phyloP scores from a whole-genome alignment of 2,113 vertebrate genomes.

The Tupaia tana region DNA sequence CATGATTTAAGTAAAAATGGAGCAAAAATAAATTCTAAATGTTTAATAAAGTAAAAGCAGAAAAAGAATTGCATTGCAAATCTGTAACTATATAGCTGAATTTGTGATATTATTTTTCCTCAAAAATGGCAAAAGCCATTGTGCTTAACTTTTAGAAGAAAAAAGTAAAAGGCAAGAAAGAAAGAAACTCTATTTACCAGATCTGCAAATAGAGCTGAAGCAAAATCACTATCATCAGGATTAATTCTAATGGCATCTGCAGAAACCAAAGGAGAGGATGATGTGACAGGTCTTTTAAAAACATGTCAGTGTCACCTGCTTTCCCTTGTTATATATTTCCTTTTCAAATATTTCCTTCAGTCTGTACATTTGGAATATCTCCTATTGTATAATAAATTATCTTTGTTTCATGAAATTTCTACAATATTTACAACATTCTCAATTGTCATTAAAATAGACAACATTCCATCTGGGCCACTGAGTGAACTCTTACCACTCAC shows the following conservation, averaged over 20 bases:
- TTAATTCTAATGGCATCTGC: slow-evolving; percentile 42
- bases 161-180: neutral
- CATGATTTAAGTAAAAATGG: neutral
- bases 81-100: neutral
- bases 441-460: slow-evolving; percentile 15
- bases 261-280: slow-evolving; percentile 35
- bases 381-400: slow-evolving; percentile 31
- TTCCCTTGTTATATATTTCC: slow-evolving; percentile 52
- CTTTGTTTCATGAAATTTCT: slow-evolving; percentile 47
- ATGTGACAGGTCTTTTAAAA: slow-evolving; percentile 8
- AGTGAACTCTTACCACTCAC: neutral
- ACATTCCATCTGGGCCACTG: neutral
- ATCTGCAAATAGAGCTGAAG: slow-evolving; percentile 22
- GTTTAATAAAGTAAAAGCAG: neutral
- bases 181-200: slow-evolving; percentile 39
- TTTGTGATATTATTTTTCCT: neutral
- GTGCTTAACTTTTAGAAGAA: neutral
- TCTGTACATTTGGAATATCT: slow-evolving; percentile 23
- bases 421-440: neutral
- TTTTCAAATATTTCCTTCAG: slow-evolving; percentile 66
- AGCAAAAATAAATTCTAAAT: slow-evolving; percentile 11
- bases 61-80: neutral
- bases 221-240: slow-evolving; percentile 34
- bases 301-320: slow-evolving; percentile 47
- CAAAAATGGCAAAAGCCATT: slow-evolving; percentile 16